Evolutionary conservation across 2,888 invertebrate species (phyloP), one percentile per base, ranked within the genome.

Genomic region (Oligia latruncula): DNA sequence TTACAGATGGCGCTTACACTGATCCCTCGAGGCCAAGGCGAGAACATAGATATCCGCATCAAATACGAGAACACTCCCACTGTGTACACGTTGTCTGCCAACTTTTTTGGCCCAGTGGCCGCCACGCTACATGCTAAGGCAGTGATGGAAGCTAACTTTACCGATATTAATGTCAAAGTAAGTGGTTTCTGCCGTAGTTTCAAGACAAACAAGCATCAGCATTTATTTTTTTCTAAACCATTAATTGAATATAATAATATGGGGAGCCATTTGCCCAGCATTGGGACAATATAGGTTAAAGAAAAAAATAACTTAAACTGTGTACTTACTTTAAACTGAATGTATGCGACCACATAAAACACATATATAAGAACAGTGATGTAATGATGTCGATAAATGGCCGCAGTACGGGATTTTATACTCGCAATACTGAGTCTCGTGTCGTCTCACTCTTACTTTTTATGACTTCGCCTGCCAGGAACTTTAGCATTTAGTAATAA

Each of bases 111-210:
- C 0, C 89, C 94, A 0, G 80, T 95, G 11, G 88, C 92, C 0
- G 93, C 95, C 29, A 95, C 95, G 0, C 80, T 97, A 2, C 93
- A 93, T 46, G 95, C 95, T 0, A 93, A 91, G 17, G 92, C 93
- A 0, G 94, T 95, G 49, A 84, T 95, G 68, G 92, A 93, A 23
- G 78, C 77, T 2, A 94, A 93, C 68, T 96, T 91, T 82, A 96
- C 95, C 8, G 97, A 97, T 83, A 91, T 97, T 5, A 94, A 94
- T 84, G 92, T 96, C 29, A 96, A 95, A 92, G 97, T 60, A 60
- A 60, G 58, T 60, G 29, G 2, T 29, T 15, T 62, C 15, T 62
- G 2, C 15, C 15, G 15, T 29, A 15, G 5, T 15, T 29, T 62
- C 15, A 62, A 29, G 15, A 29, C 29, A 62, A 62, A 62, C 15